Base-by-base conservation (phyloP, 2,797 vertebrate genomes). In the Tokudaia muenninki region DNA sequence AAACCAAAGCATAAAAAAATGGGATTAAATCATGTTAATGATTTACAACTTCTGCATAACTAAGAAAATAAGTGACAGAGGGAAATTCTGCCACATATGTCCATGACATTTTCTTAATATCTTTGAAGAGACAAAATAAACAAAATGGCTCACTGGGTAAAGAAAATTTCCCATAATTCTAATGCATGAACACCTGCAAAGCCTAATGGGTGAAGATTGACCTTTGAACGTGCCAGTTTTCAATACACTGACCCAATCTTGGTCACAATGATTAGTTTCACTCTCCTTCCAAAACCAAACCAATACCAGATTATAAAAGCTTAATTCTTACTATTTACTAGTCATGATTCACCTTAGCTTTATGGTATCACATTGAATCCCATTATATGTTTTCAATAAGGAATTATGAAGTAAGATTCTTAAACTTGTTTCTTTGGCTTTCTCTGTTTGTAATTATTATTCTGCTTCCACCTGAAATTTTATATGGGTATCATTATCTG, bases 291-390 rank as follows among this genome's bases (percentile, higher is more conserved):
- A 59, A n/a, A 94, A 65, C 24, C 37, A 91, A 86, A 22, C n/a
- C 55, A 78, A 5, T 44, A 77, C 50, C 17, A 89, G 31, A 83
- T 12, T 87, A 17, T 55, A 81, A 52, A 41, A 55, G 55, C 87
- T 47, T 37, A 83, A 31, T 55, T 78, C 11, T 92, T 95, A 55
- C 12, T 91, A 67, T 75, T 91, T 74, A 6, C 52, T 81, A 94
- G 1, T 1, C 16, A 72, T 65, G 2, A 7, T 92, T 96, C 80
- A 47, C 7, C 50, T 21, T 57, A 41, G 61, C 0, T 91, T 81
- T 34, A 21, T 77, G 26, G 0, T 37, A 63, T 79, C 13, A n/a
- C 21, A 79, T 81, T 92, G 55, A 82, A 16, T 79, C 82, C 67
- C n/a, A 75, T 4, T 82, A 88, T 55, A 57, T 67, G 50, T 83